Percentiles rank a stretch among this genome's conserved stretches.
Evolutionary conservation across 1,140 invertebrate species (phyloP).

Genomic region (Propsilocerus akamusi): DNA sequence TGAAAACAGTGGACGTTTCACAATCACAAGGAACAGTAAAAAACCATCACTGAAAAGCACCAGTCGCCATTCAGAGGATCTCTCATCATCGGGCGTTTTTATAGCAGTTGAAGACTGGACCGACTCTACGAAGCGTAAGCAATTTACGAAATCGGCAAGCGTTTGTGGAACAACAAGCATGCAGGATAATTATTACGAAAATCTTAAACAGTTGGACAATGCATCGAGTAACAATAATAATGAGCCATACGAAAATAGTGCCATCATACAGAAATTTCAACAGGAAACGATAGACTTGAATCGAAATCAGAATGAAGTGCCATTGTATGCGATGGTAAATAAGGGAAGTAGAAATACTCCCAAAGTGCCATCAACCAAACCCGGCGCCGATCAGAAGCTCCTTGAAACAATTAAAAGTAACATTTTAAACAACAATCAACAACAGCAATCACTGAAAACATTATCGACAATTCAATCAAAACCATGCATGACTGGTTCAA

Average conservation of each 20-base stretch:
- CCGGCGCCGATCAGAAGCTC: neutral
- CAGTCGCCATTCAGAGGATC: neutral
- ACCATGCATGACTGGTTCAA: conserved; percentile 8
- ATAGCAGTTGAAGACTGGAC: conserved; percentile 23
- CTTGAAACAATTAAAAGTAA: conserved; percentile 8
- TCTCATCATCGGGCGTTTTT: conserved; percentile 11
- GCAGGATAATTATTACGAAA: conserved; percentile 7
- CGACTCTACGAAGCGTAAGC: neutral
- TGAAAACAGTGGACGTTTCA: conserved; percentile 9
- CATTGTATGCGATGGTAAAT: conserved; percentile 22
- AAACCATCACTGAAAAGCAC: conserved; percentile 17
- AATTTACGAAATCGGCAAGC: neutral
- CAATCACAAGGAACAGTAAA: conserved; percentile 8
- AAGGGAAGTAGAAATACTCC: conserved; percentile 10
- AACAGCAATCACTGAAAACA: conserved; percentile 7
- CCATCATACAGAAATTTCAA: conserved; percentile 4
- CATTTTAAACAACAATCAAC: conserved; percentile 6
- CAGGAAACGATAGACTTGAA: conserved; percentile 5
- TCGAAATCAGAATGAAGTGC: conserved; percentile 9
- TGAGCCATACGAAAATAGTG: conserved; percentile 15
- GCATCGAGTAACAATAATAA: conserved; percentile 4
- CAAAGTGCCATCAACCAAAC: neutral
- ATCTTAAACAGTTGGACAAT: conserved; percentile 1
- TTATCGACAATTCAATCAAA: conserved; percentile 5
- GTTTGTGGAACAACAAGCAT: neutral